Evolutionary conservation across 2,888 invertebrate genomes (phyloP).

Genomic region (Melanostoma mellinum): DNA sequence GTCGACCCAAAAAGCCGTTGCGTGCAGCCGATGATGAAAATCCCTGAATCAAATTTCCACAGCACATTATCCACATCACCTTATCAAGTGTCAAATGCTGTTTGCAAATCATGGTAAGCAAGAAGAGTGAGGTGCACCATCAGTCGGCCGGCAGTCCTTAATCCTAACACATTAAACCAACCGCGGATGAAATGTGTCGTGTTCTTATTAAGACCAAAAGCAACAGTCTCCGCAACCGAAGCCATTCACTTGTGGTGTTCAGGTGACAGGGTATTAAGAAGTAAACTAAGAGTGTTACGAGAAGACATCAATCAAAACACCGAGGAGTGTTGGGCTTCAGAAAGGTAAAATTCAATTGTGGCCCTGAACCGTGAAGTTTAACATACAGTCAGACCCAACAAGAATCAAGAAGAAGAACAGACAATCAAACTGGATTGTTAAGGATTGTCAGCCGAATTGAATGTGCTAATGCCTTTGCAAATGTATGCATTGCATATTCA

Average conservation of each 20-base stretch:
- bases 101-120: conserved; percentile 34
- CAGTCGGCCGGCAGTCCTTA: conserved; percentile 37
- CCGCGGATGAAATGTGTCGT: conserved; percentile 60
- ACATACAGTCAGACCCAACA: not conserved
- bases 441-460: conserved; percentile 63
- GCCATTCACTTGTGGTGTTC: conserved; percentile 26
- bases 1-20: conserved; percentile 42
- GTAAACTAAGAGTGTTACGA: conserved; percentile 47
- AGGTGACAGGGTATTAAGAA: conserved; percentile 50
- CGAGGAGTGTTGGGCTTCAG: conserved; percentile 6
- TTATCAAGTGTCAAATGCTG: conserved; percentile 60
- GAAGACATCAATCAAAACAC: conserved; percentile 68
- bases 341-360: conserved; percentile 38
- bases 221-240: conserved; percentile 20
- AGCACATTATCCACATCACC: conserved; percentile 56
- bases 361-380: not conserved
- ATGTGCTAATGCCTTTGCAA: conserved; percentile 55
- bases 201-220: conserved; percentile 64
- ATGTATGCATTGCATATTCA: conserved; percentile 40
- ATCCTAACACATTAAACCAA: conserved; percentile 54
- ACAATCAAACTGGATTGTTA: conserved; percentile 2
- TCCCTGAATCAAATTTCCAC: conserved; percentile 52
- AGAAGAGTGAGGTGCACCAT: not conserved
- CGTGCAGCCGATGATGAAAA: conserved; percentile 47
- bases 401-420: not conserved